A percentile compares a stretch with the other conserved stretches of the same genome.
Evolutionary conservation across 2,797 vertebrate species (phyloP).

Genomic region (Tapera naevia): DNA sequence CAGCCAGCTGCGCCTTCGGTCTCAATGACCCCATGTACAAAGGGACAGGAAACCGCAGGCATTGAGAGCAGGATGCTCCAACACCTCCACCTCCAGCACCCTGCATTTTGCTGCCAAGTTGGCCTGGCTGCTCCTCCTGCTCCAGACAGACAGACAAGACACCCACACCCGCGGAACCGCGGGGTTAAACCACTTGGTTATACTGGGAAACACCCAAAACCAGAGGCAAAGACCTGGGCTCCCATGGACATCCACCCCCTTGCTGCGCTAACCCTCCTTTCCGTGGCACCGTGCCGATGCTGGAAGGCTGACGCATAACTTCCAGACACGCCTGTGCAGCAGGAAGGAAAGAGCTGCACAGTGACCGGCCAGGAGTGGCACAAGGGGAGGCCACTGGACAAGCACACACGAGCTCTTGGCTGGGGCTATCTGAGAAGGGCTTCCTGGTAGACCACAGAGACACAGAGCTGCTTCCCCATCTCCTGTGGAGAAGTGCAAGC

Average conservation of each 20-base stretch:
- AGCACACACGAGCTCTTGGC: fast-evolving
- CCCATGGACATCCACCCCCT: background rate
- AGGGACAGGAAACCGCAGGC: background rate
- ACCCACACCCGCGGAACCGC: fast-evolving
- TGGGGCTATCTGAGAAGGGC: background rate
- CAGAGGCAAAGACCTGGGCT: background rate
- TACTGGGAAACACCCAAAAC: fast-evolving
- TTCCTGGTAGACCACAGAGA: background rate
- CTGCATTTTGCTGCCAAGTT: background rate
- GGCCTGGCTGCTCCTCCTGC: background rate
- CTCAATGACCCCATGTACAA: fast-evolving
- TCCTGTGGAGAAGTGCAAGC: background rate
- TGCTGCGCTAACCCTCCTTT: background rate
- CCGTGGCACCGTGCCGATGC: background rate
- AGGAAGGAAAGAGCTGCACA: background rate
- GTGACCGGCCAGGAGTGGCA: background rate
- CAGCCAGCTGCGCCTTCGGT: fast-evolving
- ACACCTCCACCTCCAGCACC: too few species aligned
- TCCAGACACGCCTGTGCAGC: background rate
- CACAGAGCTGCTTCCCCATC: background rate
- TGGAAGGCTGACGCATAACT: background rate
- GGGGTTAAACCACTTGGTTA: fast-evolving
- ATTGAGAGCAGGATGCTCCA: background rate
- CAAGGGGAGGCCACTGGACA: background rate
- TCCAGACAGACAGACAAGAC: background rate